These are phyloP conservation scores for Agrotis clavis DNA, from an alignment of 2,888 invertebrate genomes.

Conservation along the genomic window DNA sequence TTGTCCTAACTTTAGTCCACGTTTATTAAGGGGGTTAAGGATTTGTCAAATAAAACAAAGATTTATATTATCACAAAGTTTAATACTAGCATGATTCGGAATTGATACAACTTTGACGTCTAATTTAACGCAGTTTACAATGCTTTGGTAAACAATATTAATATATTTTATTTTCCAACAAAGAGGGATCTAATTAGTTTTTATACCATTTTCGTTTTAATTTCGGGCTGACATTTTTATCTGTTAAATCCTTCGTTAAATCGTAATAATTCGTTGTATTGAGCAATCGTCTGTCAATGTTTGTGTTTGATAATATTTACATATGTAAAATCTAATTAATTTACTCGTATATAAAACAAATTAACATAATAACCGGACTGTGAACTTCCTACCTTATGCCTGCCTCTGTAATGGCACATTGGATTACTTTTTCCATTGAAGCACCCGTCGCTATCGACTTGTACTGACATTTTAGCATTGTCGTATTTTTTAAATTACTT, in stretches of 20 bases:
- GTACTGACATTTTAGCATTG: conserved; percentile 51
- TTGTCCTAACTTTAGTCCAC: no score
- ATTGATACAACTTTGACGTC: conserved; percentile 47
- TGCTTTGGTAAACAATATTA: conserved; percentile 25
- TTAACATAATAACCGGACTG: conserved; percentile 65
- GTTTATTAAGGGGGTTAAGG: no score
- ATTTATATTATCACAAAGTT: conserved; percentile 63
- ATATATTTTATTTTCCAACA: conserved; percentile 8
- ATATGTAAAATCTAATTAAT: conserved; percentile 48
- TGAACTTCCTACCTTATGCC: conserved; percentile 64
- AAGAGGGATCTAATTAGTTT: background rate
- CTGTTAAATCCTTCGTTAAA: conserved; percentile 12
- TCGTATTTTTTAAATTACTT: conserved; percentile 76
- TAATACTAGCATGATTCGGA: conserved; percentile 59
- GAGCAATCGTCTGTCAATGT: conserved; percentile 50
- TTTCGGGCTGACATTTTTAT: conserved; percentile 29
- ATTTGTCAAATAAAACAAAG: conserved; percentile 41
- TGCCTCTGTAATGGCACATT: conserved; percentile 88
- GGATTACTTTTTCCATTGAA: conserved; percentile 68
- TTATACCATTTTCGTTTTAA: background rate
- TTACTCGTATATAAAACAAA: conserved; percentile 52
- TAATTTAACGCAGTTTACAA: conserved; percentile 31
- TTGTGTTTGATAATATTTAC: conserved; percentile 53
- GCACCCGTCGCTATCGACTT: conserved; percentile 52
- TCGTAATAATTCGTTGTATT: conserved; percentile 36